phyloP scores from a whole-genome alignment of 2,888 invertebrate species.

The Nemapogon koenigi region DNA sequence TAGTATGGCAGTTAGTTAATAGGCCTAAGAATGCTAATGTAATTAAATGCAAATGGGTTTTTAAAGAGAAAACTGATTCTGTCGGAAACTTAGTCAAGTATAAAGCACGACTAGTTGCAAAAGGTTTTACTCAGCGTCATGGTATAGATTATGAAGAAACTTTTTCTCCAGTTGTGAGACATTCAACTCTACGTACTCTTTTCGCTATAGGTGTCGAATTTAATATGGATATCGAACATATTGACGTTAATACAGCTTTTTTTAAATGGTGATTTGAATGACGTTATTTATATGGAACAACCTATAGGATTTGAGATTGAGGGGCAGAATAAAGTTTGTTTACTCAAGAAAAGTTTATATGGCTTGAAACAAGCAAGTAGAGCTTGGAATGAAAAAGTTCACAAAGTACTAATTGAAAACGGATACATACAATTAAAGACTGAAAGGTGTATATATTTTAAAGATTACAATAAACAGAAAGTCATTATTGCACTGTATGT shows the following conservation, averaged over 20 bases:
- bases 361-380: too few species aligned
- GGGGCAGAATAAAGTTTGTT: background rate
- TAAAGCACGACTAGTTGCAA: slow-evolving; percentile 12
- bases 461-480: background rate
- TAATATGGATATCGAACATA: slow-evolving; percentile 17
- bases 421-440: background rate
- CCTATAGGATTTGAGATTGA: background rate
- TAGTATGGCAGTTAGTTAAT: slow-evolving; percentile 12
- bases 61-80: slow-evolving; percentile 10
- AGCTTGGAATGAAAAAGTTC: background rate
- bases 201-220: slow-evolving; percentile 16
- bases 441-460: slow-evolving; percentile 1
- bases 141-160: slow-evolving; percentile 12
- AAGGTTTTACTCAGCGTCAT: slow-evolving; percentile 11
- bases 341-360: background rate
- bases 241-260: slow-evolving; percentile 21
- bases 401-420: background rate
- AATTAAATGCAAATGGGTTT: slow-evolving; percentile 9
- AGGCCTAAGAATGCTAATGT: slow-evolving; percentile 1
- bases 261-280: slow-evolving; percentile 17
- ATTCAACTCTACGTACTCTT: slow-evolving; percentile 12
- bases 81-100: slow-evolving; percentile 13
- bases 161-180: slow-evolving; percentile 12
- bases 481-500: background rate
- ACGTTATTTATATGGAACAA: too few species aligned